Evolutionary conservation across 2,797 vertebrate species (phyloP), one percentile per base, ranked within the genome.

Genomic region (Rhadinocentrus ornatus): DNA sequence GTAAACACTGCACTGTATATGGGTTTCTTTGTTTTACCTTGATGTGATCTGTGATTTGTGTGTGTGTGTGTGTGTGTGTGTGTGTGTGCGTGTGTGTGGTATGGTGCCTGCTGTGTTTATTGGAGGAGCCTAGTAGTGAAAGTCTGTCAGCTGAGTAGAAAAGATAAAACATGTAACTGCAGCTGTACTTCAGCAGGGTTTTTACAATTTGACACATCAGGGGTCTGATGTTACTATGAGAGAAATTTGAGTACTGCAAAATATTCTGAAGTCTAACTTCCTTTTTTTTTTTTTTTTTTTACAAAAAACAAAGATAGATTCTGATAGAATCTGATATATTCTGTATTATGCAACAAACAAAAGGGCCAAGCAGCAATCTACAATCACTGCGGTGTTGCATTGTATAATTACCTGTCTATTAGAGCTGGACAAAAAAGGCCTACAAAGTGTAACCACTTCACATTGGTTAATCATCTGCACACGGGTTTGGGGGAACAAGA

Each of bases 281-380:
- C 20, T 56, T 70, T 6, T 66, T 41, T 48, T 50, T 24, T 64
- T 16, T 18, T 16, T 41, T 41, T 22, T 10, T 48, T 11, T 8
- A 48, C 8, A n/a, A n/a, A 48, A n/a, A 46, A 16, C 3, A 18
- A 18, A 18, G 9, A 46, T n/a, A 48, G n/a, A 48, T 31, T 55
- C 26, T 48, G 65, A 65, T 53, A 26, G 73, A 73, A 31, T 31
- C 73, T 71, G 67, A 62, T 82, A 68, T 26, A 86, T 70, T 66
- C 55, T 75, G 46, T 69, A 81, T 78, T 89, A 90, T 90, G 88
- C 90, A 91, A 88, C 83, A 75, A 71, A 88, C 41, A 67, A n/a
- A 73, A 88, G 83, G 85, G 85, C 88, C 78, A 73, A 88, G 84
- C 81, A 35, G 74, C 72, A 73, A 62, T 73, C 69, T 39, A 66